Base-by-base conservation (phyloP, 2,113 vertebrate genomes). In the Telmatochromis sp. region DNA sequence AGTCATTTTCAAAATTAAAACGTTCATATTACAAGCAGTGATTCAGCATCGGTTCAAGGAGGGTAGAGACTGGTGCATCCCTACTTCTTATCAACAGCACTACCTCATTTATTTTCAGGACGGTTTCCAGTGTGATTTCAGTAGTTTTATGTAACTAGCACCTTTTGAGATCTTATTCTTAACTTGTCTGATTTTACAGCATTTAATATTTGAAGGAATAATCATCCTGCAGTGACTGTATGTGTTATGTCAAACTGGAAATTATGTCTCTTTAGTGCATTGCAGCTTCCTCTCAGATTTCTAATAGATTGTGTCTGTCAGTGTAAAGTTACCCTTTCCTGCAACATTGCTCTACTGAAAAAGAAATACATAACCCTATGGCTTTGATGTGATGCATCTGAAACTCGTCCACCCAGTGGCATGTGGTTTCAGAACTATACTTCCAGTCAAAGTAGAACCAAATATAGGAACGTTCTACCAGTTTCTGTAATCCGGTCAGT, bases 41-140 rank as follows among this genome's bases (percentile, higher is more conserved):
- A 65, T 49, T 79, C 68, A 60, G 23, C 49, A 17, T 65, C 81
- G 42, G 8, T 89, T 87, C 31, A 51, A 45, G 23, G 33, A 49
- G 53, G 87, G 53, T 84, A 33, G 81, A 37, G 81, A 87, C 83
- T 87, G 91, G 93, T 93, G 90, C 94, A 91, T 92, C 89, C 86
- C 93, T 89, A 51, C 91, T 95, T 82, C 87, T 89, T 91, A 92
- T 91, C 93, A 95, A 95, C 94, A 92, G 87, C 95, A 92, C 96
- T 97, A 97, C 96, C 96, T 97, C 96, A 95, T 95, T 96, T 95
- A 81, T 93, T 95, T 94, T 94, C 92, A 94, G 91, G 89, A 93
- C 5, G 17, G 55, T 95, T 91, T 92, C 82, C 84, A 82, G 65
- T 91, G 86, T 91, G 87, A 87, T 91, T 94, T 88, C 82, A 83